Base-by-base conservation (phyloP, 1,140 invertebrate genomes). In the Zaprionus camerounensis region DNA sequence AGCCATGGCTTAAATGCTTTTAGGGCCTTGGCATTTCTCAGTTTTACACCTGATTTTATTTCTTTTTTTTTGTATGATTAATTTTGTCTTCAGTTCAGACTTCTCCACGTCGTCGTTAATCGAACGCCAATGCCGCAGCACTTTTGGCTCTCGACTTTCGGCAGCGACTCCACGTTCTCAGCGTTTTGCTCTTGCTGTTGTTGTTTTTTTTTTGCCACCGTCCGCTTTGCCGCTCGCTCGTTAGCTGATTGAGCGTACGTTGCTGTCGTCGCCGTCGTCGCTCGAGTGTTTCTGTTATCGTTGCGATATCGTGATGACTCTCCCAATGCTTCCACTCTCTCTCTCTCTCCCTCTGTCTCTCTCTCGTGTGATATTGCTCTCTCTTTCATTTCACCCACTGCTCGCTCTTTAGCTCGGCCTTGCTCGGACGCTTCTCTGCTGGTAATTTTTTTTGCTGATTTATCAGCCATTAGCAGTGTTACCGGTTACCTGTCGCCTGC, bases 71-170 rank as follows among this genome's bases (percentile, higher is more conserved):
- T 44, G n/a, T n/a, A 41, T 46, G 41, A 46, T 46, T 41, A 31
- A 61, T 36, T 72, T 66, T 71, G 24, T 71, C 62, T 73, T 63
- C 51, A 67, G 44, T 68, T 71, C 28, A 34, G 65, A 75, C 61
- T 79, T 82, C 78, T 81, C 82, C 85, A 88, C 84, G 85, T 90
- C 85, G 84, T 88, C 81, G 84, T 71, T 84, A 78, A 81, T 88
- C 85, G 78, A 88, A 81, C 61, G 77, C 59, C 69, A 72, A 63
- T 75, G 64, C 66, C 84, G 51, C 38, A 57, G 70, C 31, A 34
- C 77, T 66, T 38, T 62, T 64, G 65, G 34, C 69, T 68, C 44
- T 66, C 55, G 53, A 67, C 58, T 61, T 34, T 76, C 51, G 49
- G 56, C 46, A 41, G 68, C 58, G 55, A 65, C 49, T 71, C 68